Conservation (phyloP, 2,888 invertebrate species). For the Scrobipalpa atriplicella region DNA sequence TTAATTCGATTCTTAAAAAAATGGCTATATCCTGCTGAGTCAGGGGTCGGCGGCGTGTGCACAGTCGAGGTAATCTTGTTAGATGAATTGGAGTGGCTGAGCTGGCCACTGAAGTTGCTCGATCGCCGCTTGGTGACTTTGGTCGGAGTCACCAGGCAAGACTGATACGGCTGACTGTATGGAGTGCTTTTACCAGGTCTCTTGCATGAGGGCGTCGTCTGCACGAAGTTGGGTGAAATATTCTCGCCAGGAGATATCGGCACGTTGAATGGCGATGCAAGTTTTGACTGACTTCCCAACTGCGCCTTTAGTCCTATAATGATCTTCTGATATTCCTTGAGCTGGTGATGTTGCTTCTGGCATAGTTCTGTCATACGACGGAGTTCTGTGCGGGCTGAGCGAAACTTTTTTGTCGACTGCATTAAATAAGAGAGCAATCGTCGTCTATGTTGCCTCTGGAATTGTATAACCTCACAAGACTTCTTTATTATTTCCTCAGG, state of each 20-base stretch:
- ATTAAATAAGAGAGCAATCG: constrained; percentile 74
- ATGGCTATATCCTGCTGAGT: constrained; percentile 74
- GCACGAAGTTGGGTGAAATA: no score
- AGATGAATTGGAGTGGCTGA: constrained; percentile 64
- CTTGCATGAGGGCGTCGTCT: no score
- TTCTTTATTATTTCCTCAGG: constrained; percentile 78
- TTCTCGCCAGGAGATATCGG: no score
- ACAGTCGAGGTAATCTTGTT: constrained; percentile 76
- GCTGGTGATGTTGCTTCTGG: constrained; percentile 70
- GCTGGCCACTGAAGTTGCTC: constrained; percentile 57
- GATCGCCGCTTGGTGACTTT: constrained; percentile 71
- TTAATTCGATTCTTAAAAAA: constrained; percentile 70
- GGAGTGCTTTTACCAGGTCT: no score
- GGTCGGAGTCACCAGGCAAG: constrained; percentile 71
- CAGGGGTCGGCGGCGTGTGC: constrained; percentile 72
- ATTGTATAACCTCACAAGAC: constrained; percentile 73
- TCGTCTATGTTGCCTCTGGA: constrained; percentile 75
- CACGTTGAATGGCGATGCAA: no score
- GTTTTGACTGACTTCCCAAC: constrained; percentile 47
- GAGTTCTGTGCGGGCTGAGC: constrained; percentile 65
- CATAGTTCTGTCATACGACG: constrained; percentile 71
- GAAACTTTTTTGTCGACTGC: constrained; percentile 77
- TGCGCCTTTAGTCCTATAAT: constrained; percentile 64
- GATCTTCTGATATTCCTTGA: constrained; percentile 69
- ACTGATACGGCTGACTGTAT: constrained; percentile 61